Evolutionary conservation across 2,888 invertebrate species (phyloP).

Genomic region (Acanthopleura granulata): DNA sequence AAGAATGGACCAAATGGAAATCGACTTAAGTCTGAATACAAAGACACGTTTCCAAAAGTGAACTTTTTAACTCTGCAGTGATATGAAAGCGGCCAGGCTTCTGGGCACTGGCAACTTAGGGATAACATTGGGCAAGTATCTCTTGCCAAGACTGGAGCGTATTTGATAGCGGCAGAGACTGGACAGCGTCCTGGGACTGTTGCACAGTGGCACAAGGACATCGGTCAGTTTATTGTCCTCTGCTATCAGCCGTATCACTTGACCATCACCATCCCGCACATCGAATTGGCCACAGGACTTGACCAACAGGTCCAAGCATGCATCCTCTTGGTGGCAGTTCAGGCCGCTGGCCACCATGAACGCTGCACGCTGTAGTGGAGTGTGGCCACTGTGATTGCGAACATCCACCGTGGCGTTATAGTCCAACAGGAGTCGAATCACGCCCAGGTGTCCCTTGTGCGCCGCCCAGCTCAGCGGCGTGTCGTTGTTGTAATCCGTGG

Average conservation of each 20-base stretch:
- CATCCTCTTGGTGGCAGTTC: conserved; percentile 58
- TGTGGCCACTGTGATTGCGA: conserved; percentile 53
- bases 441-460: conserved; percentile 59
- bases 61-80: neutral
- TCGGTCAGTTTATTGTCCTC: conserved; percentile 57
- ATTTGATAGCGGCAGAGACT: conserved; percentile 55
- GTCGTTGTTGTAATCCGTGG: conserved; percentile 61
- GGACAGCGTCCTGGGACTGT: conserved; percentile 49
- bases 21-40: too few relatives aligned
- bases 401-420: conserved; percentile 61
- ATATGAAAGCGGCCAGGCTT: neutral
- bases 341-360: conserved; percentile 59
- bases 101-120: conserved; percentile 57
- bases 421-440: conserved; percentile 60
- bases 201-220: conserved; percentile 45
- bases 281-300: conserved; percentile 60
- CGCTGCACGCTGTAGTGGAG: conserved; percentile 55
- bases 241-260: conserved; percentile 44
- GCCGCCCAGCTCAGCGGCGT: conserved; percentile 68
- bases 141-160: conserved; percentile 51
- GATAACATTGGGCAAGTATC: conserved; percentile 59
- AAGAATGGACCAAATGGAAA: too few relatives aligned
- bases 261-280: conserved; percentile 44
- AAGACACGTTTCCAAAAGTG: too few relatives aligned
- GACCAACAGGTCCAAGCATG: conserved; percentile 58